Base-by-base conservation (phyloP, 2,797 vertebrate species). In the Heliangelus exortis region DNA sequence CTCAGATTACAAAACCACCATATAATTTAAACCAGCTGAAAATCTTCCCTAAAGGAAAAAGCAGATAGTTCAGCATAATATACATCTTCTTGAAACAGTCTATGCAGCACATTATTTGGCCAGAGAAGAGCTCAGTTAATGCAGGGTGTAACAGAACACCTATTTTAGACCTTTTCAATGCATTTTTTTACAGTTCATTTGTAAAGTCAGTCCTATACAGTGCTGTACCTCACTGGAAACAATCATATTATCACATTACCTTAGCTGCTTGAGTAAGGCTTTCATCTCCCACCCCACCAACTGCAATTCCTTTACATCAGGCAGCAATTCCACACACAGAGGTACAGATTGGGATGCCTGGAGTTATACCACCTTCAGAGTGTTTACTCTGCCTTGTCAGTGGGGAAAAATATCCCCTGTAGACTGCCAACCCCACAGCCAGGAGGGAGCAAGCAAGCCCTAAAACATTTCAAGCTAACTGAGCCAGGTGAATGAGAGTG, bases 1-100 rank as follows among this genome's bases (percentile, higher is more conserved):
- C 93, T 93, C 62, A 62, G 58, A 94, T 93, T 92, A 91, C 51
- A 92, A 96, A 97, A 84, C 66, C 83, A 86, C 43, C 39, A 73
- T 74, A 69, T 72, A 93, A 93, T 90, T 85, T 95, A 95, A 53
- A 95, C 93, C 68, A 26, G 39, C 57, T 86, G 89, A 95, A 95
- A 93, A 79, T 21, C 53, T 57, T 41, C 84, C 89, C 89, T 78
- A 87, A 34, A 53, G 91, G 33, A 15, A 63, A 89, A 91, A 66
- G 3, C 59, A 26, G 63, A 84, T 41, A 45, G 28, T 43, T 91
- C 76, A 91, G 73, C 73, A 95, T 45, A 86, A 94, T 55, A 51
- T 2, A 8, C 29, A n/a, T 54, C 68, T 88, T 29, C 31, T 45
- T 23, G 71, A 85, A 90, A 62, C 8, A 75, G 31, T 34, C 43